Base-by-base conservation (phyloP, 2,113 vertebrate species). In the Cathartes aura region DNA sequence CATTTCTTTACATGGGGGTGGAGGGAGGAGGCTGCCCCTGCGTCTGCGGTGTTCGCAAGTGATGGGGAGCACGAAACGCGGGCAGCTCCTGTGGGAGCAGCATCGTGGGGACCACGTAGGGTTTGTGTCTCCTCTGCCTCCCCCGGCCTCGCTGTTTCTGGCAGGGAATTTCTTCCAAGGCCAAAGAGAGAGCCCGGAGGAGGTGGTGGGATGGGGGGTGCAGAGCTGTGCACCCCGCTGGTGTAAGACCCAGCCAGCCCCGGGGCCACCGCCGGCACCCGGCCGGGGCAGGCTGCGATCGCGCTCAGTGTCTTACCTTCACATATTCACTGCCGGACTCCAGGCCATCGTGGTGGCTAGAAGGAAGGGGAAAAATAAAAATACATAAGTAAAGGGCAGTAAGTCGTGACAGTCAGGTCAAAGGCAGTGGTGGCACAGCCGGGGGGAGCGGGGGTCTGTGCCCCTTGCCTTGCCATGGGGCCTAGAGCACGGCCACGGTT, bases 261-360 rank as follows among this genome's bases (percentile, higher is more conserved):
- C 1, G 3, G 36, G 63, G 47, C n/a, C 42, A 52, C 21, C 1
- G 2, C 34, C n/a, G 73, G 29, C 70, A 89, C 60, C 50, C 1
- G 2, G 18, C 8, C 0, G 6, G 60, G 36, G 22, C 52, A 50
- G n/a, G 53, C 60, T 94, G 62, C 1, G 6, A 32, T 30, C 15
- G 7, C 0, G 0, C 8, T 73, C 21, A 2, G 27, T 5, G 6
- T 91, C 98, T 94, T 98, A 99, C 98, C 98, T 98, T 98, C 56
- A 99, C 98, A 1, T 99, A 99, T 83, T 99, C 98, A 1, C 98
- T 98, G 13, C 97, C 76, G 0, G 98, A 90, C 82, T 98, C 98
- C 19, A 78, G 96, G 67, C 97, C 98, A 71, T 95, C 96, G 0
- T 96, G 88, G 12, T 96, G 93, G 72, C 98, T 99, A 85, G 73